Evolutionary conservation across 2,113 vertebrate genomes (phyloP), one percentile per base, ranked within the genome.

Genomic region (Lathamus discolor): DNA sequence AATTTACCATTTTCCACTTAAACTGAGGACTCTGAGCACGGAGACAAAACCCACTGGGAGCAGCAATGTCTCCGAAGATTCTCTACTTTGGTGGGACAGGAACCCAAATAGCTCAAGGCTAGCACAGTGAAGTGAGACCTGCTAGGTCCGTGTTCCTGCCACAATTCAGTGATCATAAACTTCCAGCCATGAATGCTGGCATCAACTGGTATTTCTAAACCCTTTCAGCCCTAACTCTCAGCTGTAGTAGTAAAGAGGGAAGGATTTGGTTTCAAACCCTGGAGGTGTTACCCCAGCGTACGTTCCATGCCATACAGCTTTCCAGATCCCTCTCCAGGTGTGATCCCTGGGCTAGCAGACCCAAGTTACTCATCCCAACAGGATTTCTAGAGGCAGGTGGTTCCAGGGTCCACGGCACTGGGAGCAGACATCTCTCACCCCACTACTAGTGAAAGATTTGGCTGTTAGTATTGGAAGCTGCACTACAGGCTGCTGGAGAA

Each of bases 391-490:
- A 82, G 66, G 66, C 46, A 63, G 49, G 51, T 5, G 31, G 92
- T 35, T 77, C 41, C 64, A 39, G 68, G 48, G 62, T 16, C 39
- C 51, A 6, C 22, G 27, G 62, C 23, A 3, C 23, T 28, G 68
- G 55, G 80, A 87, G 44, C 61, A 86, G 76, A 81, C 39, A 51
- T 70, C 70, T 75, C 80, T 18, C 68, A 35, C 41, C 28, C 28
- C 17, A 31, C 39, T 41, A 52, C 64, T 15, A 72, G 80, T 33
- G 0, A 78, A 49, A 94, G 83, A 33, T 33, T 84, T 86, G 61
- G 74, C 89, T 88, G 79, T 91, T 81, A 86, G 93, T 51, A 66
- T 37, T 61, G 84, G 81, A 86, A 96, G 86, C 91, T 95, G 81
- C 49, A 6, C 86, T 82, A 48, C n/a, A 69, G 57, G 69, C 82